Evolutionary conservation across 2,797 vertebrate genomes (phyloP), one percentile per base, ranked within the genome.

Genomic region (Aplochiton taeniatus): DNA sequence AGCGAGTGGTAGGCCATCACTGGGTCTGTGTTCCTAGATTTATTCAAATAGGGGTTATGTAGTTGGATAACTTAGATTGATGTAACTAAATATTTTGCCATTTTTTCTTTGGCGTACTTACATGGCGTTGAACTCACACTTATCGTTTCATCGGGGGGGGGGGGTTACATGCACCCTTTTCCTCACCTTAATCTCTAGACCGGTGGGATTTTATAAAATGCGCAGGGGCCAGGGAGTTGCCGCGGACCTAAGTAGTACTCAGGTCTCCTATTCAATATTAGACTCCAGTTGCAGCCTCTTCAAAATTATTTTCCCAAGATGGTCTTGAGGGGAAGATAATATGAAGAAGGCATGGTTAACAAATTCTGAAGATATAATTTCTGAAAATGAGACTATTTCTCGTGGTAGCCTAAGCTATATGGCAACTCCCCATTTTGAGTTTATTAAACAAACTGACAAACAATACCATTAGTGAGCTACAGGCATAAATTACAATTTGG

Each of bases 1-100:
- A 91, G 95, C 93, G 76, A 93, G 89, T 76, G 87, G 88, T 77
- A 63, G 80, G 89, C 87, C 81, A 93, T 90, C 89, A 89, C 91
- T 87, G 82, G 87, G 74, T 88, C 93, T 92, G 92, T 91, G 81
- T 63, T 86, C 74, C 63, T 63, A 65, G 70, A 77, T 81, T 81
- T 82, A 75, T 85, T 76, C 77, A 83, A 78, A 84, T 85, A 79
- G 78, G 78, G 62, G 43, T 51, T 80, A 63, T 58, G 42, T 60
- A 56, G n/a, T n/a, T 69, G 71, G n/a, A 58, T 17, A 31, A 41
- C n/a, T 43, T 17, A 44, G 55, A 10, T 52, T 65, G 62, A 76
- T 63, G 72, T 74, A 49, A 63, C 43, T 14, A 4, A 4, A 16
- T 66, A 63, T 59, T 20, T 18, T 17, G 31, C 51, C 72, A 77